Base-by-base conservation (phyloP, 2,888 invertebrate species). In the Drosophila melanocephala region DNA sequence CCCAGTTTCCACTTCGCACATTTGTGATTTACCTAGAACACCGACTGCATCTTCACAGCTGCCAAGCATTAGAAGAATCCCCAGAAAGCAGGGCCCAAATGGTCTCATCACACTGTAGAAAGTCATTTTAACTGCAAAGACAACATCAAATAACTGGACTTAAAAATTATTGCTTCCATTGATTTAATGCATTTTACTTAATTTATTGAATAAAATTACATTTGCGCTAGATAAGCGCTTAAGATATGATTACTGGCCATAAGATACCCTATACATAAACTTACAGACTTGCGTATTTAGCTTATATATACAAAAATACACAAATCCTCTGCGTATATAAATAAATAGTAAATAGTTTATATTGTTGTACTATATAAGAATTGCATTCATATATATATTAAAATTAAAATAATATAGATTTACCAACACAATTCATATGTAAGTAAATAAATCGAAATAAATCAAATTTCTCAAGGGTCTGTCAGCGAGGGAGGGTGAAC, bases 1-100 rank as follows among this genome's bases (percentile, higher is more conserved):
- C 44, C 97, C 97, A 69, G 96, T 97, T 94, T 97, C 97, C 89
- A 97, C 97, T 93, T 97, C 97, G 94, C 98, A 98, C 93, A 93
- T 90, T 76, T 93, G 93, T 42, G 93, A 92, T 81, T 93, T 93
- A 57, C 93, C 94, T 82, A 92, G 83, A 65, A 92, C 82, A 35
- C 93, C 91, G 42, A 88, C 81, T 58, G 85, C 84, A 57, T 84
- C 79, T 60, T 84, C 84, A 59, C 82, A 87, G 57, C 83, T 75
- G 56, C 86, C 73, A 26, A 92, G 76, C 66, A 87, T 56, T 47
- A 92, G 76, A 6, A 92, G 63, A 51, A 91, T 67, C 30, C 78
- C 76, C 28, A 86, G 62, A 30, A 80, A 64, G 22, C 72, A 71
- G 19, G 72, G 76, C 52, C 71, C 70, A 35, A 71, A 56, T 64